phyloP scores from a whole-genome alignment of 2,888 invertebrate species.

The Phaonia tiefii region DNA sequence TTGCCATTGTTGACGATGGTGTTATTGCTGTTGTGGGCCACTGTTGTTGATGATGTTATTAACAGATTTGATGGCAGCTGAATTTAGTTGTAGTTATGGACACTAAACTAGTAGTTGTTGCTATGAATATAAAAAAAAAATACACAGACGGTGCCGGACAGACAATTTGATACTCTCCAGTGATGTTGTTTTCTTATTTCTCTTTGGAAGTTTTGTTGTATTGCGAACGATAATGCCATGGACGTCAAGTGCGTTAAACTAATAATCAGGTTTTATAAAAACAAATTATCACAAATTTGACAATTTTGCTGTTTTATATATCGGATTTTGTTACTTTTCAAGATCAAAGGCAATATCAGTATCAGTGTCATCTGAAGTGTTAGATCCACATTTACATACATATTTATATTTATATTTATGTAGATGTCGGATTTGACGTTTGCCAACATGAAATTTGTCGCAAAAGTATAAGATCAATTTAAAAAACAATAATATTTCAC shows the following conservation, averaged over 20 bases:
- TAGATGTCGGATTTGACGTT: no score
- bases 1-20: not conserved
- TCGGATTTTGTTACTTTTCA: conserved; percentile 55
- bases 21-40: not conserved
- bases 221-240: conserved; percentile 60
- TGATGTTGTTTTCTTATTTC: conserved; percentile 18
- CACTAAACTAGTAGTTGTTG: conserved; percentile 39
- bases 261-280: conserved; percentile 67
- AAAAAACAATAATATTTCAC: no score
- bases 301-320: conserved; percentile 52
- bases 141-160: no score
- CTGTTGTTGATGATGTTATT: conserved; percentile 48
- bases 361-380: no score
- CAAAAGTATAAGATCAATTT: no score
- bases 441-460: no score
- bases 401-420: no score
- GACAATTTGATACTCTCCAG: conserved; percentile 6
- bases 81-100: conserved; percentile 30
- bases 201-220: conserved; percentile 7
- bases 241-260: conserved; percentile 67
- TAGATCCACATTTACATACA: no score
- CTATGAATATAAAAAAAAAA: not conserved
- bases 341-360: conserved; percentile 59
- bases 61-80: conserved; percentile 26
- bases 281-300: conserved; percentile 64